Conservation (phyloP, 1,140 invertebrate species). For the Drosophila littoralis region DNA sequence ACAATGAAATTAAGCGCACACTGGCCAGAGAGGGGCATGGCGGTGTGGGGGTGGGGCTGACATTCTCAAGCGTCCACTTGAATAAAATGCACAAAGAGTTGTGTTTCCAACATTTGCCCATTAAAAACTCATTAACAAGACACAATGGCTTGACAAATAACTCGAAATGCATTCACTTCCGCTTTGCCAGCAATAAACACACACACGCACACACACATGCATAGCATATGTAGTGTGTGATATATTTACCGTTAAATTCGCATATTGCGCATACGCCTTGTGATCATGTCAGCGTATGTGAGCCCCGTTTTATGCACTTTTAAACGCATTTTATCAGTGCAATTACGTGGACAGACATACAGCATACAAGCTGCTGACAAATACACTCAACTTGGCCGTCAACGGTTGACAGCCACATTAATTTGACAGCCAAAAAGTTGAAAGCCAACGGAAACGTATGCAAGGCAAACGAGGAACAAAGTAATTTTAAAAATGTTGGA, state of each 20-base stretch:
- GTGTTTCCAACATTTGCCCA: constrained; percentile 71
- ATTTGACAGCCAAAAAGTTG: constrained; percentile 45
- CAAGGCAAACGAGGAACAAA: constrained; percentile 7
- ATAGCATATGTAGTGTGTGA: no score
- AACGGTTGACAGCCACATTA: constrained; percentile 52
- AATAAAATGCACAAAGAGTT: constrained; percentile 60
- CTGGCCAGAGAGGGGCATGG: background rate
- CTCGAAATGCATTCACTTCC: constrained; percentile 66
- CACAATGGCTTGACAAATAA: constrained; percentile 80
- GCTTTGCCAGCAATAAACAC: constrained; percentile 12
- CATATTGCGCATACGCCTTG: constrained; percentile 58
- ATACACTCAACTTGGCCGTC: constrained; percentile 30
- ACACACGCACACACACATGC: constrained; percentile 5
- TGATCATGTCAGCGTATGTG: constrained; percentile 41
- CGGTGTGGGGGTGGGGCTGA: background rate
- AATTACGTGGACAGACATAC: constrained; percentile 50
- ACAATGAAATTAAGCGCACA: constrained; percentile 70
- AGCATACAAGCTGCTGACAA: constrained; percentile 48
- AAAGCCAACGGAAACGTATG: constrained; percentile 11
- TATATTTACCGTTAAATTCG: constrained; percentile 2
- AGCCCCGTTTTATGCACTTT: constrained; percentile 56
- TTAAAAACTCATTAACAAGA: constrained; percentile 80
- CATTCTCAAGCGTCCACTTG: constrained; percentile 48
- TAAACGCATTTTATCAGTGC: constrained; percentile 72
- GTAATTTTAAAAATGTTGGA: background rate